Evolutionary conservation across 2,797 vertebrate species (phyloP), one percentile per base, ranked within the genome.

Genomic region (Acrossocheilus fasciatus): DNA sequence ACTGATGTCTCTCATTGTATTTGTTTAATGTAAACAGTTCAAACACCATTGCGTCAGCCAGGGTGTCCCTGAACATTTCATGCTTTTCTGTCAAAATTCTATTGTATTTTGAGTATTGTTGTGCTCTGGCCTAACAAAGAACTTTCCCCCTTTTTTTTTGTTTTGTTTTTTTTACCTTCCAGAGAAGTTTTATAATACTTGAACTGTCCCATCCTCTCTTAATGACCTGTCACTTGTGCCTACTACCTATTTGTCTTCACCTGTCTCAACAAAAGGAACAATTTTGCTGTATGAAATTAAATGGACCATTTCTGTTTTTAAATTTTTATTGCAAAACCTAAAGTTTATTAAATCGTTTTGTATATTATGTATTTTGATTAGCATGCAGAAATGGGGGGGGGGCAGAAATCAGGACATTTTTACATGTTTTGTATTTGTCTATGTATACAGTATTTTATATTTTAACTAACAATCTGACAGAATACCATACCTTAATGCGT

Each of bases 131-230:
- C 74, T 84, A 78, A 57, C 62, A 84, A 57, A 34, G 17, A 72
- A 36, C 88, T 66, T 45, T 11, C 59, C 6, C 39, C 10, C 47
- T 1, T 52, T 50, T 86, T 73, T 87, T 26, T 26, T 26, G 26
- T 26, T 26, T 26, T 26, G 26, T 26, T 26, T 26, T 26, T 68
- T 70, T 59, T 34, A 66, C 34, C n/a, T 84, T 68, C 26, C 73
- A 69, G 26, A 79, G 85, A 62, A 59, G 82, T 68, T 79, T 89
- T 92, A 89, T 91, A 90, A 91, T 96, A 96, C 96, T 96, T 97
- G 96, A 96, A 88, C 95, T 91, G 88, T 91, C 77, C 78, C 36
- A 30, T 50, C 43, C 45, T 68, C 50, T 83, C 76, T 26, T 26
- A 73, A 76, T 76, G 69, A 89, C 62, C 86, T 57, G 69, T 85